Conservation (phyloP, 2,797 vertebrate genomes). For the Onychomys torridus region DNA sequence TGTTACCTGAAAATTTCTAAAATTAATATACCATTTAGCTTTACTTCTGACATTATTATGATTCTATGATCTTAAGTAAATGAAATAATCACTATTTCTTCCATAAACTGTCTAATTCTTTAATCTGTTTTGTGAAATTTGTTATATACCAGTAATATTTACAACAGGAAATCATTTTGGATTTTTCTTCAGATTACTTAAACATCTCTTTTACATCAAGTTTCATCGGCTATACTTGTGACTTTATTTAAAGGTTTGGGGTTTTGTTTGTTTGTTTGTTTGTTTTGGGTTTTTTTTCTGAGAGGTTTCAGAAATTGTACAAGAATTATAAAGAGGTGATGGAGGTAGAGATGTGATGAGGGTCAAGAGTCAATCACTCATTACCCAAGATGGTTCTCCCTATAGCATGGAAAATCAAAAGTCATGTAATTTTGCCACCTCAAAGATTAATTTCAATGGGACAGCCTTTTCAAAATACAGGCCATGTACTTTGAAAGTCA, state of each 20-base stretch:
- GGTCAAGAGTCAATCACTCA: background rate
- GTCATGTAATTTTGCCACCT: background rate
- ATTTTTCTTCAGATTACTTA: background rate
- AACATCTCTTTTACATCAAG: background rate
- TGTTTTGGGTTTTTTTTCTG: too few relatives aligned
- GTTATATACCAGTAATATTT: background rate
- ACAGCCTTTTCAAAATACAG: background rate
- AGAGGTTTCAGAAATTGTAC: background rate
- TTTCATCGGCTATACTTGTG: background rate
- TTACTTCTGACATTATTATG: background rate
- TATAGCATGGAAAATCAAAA: background rate
- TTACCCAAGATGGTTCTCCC: background rate
- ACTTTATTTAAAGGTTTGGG: background rate
- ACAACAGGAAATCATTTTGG: background rate
- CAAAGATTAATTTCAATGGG: background rate
- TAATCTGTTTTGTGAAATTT: background rate
- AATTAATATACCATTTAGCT: background rate
- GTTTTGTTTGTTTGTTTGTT: too few relatives aligned
- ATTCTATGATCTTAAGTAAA: background rate
- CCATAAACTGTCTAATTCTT: background rate
- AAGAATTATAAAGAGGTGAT: background rate
- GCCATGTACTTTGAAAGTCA: background rate
- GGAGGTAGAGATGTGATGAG: background rate
- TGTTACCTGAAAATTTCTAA: slow-evolving; percentile 22
- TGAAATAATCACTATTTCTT: background rate